Evolutionary conservation across 2,797 vertebrate species (phyloP), one percentile per base, ranked within the genome.

Genomic region (Strix occidentalis): DNA sequence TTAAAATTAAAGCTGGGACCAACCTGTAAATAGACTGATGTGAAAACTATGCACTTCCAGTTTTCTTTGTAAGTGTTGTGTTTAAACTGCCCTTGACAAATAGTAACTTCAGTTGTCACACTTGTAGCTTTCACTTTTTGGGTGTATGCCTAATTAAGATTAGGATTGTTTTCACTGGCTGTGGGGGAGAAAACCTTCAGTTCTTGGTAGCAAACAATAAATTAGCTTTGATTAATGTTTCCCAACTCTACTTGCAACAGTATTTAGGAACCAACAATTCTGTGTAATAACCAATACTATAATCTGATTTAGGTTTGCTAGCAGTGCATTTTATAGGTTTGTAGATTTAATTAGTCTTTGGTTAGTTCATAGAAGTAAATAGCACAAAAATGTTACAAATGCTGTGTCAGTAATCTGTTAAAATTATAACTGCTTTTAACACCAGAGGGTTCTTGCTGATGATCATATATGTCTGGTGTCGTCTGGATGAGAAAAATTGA

Each of bases 181-280:
- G 6, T 72, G 43, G 6, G 14, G 26, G 28, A 75, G 46, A 88
- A 82, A 90, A 75, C 39, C 23, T 88, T 23, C 35, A 13, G 71
- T 72, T 95, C 69, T 71, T 96, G 39, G 57, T 71, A 83, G 37
- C 79, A 88, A 64, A 6, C 13, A 70, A 93, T 51, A 90, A 94
- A 58, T 75, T 23, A 43, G 26, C 17, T 58, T 71, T 91, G 57
- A 74, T 70, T 78, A 81, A 37, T 78, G 33, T 92, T 89, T 88
- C 61, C 61, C 83, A 93, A 8, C 24, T 39, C 61, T 53, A 16
- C 31, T 90, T 93, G 33, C 71, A 95, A 37, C 57, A 78, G 66
- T 94, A 65, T 86, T 68, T 88, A 65, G 69, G 69, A 92, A 76
- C 41, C 77, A 83, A 56, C 35, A 87, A 24, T 93, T 94, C 61